These are phyloP conservation scores for Catocala sponsa DNA, from an alignment of 2,888 invertebrate species.

Conservation along the genomic window DNA sequence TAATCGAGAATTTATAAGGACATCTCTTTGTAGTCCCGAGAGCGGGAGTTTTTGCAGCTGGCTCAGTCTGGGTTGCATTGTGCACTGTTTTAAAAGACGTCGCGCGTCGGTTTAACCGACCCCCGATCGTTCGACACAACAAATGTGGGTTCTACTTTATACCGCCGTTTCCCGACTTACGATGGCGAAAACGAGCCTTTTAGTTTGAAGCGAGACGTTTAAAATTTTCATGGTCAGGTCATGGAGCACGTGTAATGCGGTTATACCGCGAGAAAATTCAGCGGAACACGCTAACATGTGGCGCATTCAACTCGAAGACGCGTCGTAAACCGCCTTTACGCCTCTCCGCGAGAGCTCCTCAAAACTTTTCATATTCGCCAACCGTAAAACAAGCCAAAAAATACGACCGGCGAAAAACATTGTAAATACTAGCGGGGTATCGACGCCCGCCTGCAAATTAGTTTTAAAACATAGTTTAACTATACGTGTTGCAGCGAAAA, in stretches of 20 bases:
- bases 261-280: constrained; percentile 78
- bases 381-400: constrained; percentile 86
- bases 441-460: constrained; percentile 77
- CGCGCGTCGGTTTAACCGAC: constrained; percentile 64
- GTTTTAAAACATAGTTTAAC: constrained; percentile 84
- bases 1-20: constrained; percentile 86
- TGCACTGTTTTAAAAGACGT: constrained; percentile 71
- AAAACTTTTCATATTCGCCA: constrained; percentile 87
- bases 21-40: constrained; percentile 76
- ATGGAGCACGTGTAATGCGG: constrained; percentile 81
- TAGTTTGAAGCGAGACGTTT: constrained; percentile 77
- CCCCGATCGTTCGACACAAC: constrained; percentile 58
- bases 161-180: constrained; percentile 53
- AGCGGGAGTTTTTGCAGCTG: constrained; percentile 79
- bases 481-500: constrained; percentile 75
- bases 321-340: constrained; percentile 87
- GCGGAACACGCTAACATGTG: constrained; percentile 79
- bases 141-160: constrained; percentile 56
- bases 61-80: constrained; percentile 68
- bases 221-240: constrained; percentile 86
- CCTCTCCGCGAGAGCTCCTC: constrained; percentile 81
- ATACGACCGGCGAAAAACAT: constrained; percentile 86
- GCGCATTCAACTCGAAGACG: constrained; percentile 84
- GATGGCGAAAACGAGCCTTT: constrained; percentile 60
- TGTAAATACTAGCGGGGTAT: constrained; percentile 85